These are phyloP conservation scores for Microchrysa polita DNA, from an alignment of 2,888 invertebrate genomes.

Conservation along the genomic window DNA sequence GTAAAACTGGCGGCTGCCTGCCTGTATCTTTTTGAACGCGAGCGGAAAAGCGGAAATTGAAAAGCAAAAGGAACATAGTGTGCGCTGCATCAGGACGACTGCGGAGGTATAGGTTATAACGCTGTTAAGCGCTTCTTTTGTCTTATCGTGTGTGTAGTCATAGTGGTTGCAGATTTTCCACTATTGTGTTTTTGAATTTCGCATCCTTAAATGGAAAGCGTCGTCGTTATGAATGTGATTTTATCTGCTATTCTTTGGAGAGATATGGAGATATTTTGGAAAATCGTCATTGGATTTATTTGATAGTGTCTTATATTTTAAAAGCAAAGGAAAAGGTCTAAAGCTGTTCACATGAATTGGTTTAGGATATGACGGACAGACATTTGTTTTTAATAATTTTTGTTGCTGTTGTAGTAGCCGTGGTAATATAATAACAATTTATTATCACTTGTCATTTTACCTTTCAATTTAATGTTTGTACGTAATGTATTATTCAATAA, in stretches of 20 bases:
- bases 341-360: no score
- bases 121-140: background rate
- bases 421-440: no score
- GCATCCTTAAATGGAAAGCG: background rate
- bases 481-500: no score
- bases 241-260: background rate
- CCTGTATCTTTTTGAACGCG: background rate
- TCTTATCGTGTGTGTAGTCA: background rate
- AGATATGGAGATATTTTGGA: background rate
- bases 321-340: no score
- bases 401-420: no score
- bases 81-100: no score
- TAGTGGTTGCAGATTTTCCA: conserved; percentile 6
- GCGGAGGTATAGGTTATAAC: background rate
- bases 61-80: background rate
- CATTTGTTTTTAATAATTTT: no score
- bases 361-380: no score
- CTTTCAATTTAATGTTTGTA: no score
- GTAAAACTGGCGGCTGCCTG: background rate
- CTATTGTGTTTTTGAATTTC: background rate
- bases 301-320: no score
- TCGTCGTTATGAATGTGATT: background rate
- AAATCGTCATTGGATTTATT: no score
- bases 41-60: background rate
- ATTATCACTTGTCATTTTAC: no score